A percentile compares a stretch with the other conserved stretches of the same genome.
Conservation (phyloP, 2,113 vertebrate species). For the Camelus bactrianus region DNA sequence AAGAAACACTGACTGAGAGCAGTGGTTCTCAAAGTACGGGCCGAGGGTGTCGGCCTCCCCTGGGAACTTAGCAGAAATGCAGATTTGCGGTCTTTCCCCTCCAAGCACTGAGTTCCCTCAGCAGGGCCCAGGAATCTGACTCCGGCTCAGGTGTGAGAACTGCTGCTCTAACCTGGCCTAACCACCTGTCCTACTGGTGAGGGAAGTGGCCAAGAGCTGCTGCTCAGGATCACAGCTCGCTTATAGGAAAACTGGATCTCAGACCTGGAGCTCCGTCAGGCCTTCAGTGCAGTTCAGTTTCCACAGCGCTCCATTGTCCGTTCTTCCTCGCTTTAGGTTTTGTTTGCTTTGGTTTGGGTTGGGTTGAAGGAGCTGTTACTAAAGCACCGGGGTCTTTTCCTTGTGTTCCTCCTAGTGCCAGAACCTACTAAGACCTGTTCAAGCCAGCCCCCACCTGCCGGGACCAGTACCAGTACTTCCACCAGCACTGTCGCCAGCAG, state of each 20-base stretch:
- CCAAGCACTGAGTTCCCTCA: not conserved
- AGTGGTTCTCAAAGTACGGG: not conserved
- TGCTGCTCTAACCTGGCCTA: not conserved
- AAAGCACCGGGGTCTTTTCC: slow-evolving; percentile 19
- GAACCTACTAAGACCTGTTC: slow-evolving; percentile 96
- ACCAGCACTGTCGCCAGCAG: slow-evolving; percentile 92
- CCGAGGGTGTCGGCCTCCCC: not conserved
- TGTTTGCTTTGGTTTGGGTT: not conserved
- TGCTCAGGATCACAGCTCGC: not conserved
- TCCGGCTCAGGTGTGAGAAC: not conserved
- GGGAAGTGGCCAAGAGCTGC: not conserved
- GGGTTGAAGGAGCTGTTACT: not conserved
- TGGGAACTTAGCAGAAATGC: not conserved
- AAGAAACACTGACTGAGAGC: not conserved
- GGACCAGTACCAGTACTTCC: slow-evolving; percentile 92
- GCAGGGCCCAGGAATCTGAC: accelerated
- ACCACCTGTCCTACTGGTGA: not conserved
- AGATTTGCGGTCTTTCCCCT: not conserved
- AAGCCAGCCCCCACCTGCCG: slow-evolving; percentile 94
- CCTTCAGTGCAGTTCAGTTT: not conserved
- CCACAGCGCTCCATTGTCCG: not conserved
- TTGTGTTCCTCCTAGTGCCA: slow-evolving; percentile 91
- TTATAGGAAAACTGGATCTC: not conserved
- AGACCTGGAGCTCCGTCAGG: too few species aligned
- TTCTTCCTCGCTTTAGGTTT: not conserved